Conservation (phyloP, 2,797 vertebrate genomes). For the Lindbergichthys nudifrons region DNA sequence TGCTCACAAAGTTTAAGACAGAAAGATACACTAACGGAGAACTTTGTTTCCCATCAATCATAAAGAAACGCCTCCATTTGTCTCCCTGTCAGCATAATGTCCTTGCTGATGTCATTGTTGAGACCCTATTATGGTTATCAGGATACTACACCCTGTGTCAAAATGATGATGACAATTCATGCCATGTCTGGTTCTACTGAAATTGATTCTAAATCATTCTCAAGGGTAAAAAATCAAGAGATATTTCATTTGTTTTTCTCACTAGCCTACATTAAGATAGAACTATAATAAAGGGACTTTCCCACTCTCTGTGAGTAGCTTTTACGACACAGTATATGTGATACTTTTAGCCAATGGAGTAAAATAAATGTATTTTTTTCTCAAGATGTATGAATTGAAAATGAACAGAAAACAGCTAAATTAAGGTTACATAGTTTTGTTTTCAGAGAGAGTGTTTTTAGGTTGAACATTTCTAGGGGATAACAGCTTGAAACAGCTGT, state of each 20-base stretch:
- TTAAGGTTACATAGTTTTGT: constrained; percentile 1
- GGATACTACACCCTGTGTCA: background rate
- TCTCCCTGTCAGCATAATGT: background rate
- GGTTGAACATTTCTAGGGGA: background rate
- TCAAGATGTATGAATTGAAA: background rate
- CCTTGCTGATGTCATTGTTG: background rate
- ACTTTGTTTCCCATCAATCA: constrained; percentile 7
- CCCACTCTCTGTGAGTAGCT: background rate
- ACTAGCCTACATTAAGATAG: no score
- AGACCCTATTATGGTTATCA: constrained; percentile 4
- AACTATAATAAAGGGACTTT: background rate
- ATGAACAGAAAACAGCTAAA: background rate
- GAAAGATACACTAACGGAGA: constrained; percentile 1
- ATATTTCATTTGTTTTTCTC: background rate
- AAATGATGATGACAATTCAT: background rate
- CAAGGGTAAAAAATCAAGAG: background rate
- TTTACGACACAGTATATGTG: background rate
- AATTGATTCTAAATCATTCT: background rate
- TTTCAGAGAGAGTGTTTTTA: background rate
- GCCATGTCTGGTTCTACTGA: background rate
- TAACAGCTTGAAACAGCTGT: background rate
- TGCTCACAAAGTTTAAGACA: constrained; percentile 7
- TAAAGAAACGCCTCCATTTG: constrained; percentile 7
- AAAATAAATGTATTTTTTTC: background rate
- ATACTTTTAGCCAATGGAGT: background rate